Conservation (phyloP, 2,888 invertebrate species). For the Seira musarum region DNA sequence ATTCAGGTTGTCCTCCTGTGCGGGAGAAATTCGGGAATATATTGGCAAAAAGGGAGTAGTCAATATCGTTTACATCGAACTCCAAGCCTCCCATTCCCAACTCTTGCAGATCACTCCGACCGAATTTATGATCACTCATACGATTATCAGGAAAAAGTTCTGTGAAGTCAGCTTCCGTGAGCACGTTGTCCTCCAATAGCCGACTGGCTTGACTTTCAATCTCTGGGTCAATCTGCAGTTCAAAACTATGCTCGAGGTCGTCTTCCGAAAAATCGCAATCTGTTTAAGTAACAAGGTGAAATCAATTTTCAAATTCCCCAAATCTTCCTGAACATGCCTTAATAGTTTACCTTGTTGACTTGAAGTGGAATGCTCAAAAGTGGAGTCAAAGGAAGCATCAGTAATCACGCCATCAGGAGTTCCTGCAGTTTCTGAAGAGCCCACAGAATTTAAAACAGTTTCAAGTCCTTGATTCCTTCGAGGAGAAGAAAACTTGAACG, state of each 20-base stretch:
- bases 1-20: slow-evolving; percentile 62
- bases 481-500: background rate
- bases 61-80: slow-evolving; percentile 67
- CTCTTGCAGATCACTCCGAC: slow-evolving; percentile 64
- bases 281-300: slow-evolving; percentile 18
- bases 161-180: slow-evolving; percentile 86
- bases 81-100: slow-evolving; percentile 67
- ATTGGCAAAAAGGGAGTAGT: slow-evolving; percentile 67
- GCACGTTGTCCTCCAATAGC: slow-evolving; percentile 79
- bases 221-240: slow-evolving; percentile 77
- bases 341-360: slow-evolving; percentile 65
- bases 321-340: background rate
- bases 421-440: slow-evolving; percentile 62
- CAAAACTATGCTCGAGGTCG: slow-evolving; percentile 75
- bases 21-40: slow-evolving; percentile 66
- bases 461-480: slow-evolving; percentile 59
- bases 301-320: background rate
- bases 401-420: slow-evolving; percentile 65
- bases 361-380: slow-evolving; percentile 67
- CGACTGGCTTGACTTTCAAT: slow-evolving; percentile 79
- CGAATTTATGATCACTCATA: slow-evolving; percentile 64
- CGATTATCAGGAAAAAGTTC: slow-evolving; percentile 80
- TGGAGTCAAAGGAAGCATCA: slow-evolving; percentile 69
- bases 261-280: slow-evolving; percentile 74
- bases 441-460: slow-evolving; percentile 64